Base-by-base conservation (phyloP, 2,888 invertebrate genomes). In the Cartodere bifasciata region DNA sequence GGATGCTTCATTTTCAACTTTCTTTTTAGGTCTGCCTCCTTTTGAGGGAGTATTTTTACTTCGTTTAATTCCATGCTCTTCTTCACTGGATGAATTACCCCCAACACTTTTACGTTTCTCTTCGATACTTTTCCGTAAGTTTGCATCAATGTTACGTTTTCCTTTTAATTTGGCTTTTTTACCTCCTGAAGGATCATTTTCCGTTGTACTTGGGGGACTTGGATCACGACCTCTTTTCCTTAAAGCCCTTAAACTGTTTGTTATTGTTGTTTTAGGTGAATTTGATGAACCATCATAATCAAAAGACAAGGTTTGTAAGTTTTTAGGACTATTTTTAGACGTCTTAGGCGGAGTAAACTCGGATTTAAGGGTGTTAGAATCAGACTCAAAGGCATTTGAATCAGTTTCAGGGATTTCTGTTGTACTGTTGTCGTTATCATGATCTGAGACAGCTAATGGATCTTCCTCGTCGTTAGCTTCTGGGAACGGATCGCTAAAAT, bases 371-470 rank as follows among this genome's bases (percentile, higher is more conserved):
- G 26, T 10, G 10, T 10, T 13, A 15, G 13, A 5, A 50, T 12
- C 50, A 4, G 60, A 56, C 41, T 64, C 62, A n/a, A 63, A 56
- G 12, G 55, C 60, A 32, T 66, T 63, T 42, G 61, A 64, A 42
- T 65, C 63, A 29, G 59, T 61, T 40, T 64, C 64, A 56, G 64
- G 65, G 58, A 65, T 65, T 60, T 62, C 35, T 55, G 59, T 43
- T 62, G 62, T 44, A 63, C 63, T 52, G 31, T 9, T n/a, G n/a
- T n/a, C n/a, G n/a, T n/a, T n/a, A 11, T 50, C 48, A 9, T 50
- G 46, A 6, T 56, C 54, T 4, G 52, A 47, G 28, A 49, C 50
- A 1, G 55, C 58, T 12, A 62, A 38, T 21, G 62, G 61, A 49
- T 63, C 62, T 6, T 48, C 46, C 47, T 59, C 43, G 36, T 44